Percentiles rank a stretch among this genome's conserved stretches.
These are phyloP conservation scores for Chelmon rostratus DNA, from an alignment of 2,797 vertebrate genomes.

Conservation along the genomic window DNA sequence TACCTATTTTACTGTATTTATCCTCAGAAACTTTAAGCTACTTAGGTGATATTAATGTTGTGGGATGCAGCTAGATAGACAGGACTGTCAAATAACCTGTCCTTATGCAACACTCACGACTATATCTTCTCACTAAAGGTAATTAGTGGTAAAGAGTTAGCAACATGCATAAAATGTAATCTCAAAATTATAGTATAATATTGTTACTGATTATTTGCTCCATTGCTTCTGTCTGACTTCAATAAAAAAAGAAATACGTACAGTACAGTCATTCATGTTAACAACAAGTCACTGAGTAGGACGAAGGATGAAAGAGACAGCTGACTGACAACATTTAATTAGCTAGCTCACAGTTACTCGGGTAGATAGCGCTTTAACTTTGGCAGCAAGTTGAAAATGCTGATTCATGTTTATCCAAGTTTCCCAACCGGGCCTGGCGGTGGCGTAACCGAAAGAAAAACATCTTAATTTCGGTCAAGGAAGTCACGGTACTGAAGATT, in stretches of 20 bases:
- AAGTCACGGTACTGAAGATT: not conserved
- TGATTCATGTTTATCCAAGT: slow-evolving; percentile 80
- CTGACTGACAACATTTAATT: not conserved
- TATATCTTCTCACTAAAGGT: not conserved
- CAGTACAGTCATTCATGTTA: not conserved
- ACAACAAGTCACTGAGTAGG: not conserved
- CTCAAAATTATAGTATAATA: not conserved
- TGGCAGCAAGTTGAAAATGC: slow-evolving; percentile 66
- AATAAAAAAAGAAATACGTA: too few species aligned
- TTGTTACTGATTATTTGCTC: not conserved
- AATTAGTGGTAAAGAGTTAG: not conserved
- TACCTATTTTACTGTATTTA: not conserved
- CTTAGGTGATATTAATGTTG: not conserved
- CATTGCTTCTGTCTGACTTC: not conserved
- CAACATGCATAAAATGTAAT: too few species aligned
- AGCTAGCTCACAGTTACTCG: not conserved
- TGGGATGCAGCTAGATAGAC: not conserved
- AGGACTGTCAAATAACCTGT: not conserved
- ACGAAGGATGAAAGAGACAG: rapidly evolving
- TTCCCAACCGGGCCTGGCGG: slow-evolving; percentile 20
- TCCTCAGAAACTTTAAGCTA: not conserved
- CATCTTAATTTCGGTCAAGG: not conserved
- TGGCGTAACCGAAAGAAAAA: not conserved
- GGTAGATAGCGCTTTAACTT: slow-evolving; percentile 4
- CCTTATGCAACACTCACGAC: not conserved